Conservation (phyloP, 2,113 vertebrate genomes). For the Condylura cristata region DNA sequence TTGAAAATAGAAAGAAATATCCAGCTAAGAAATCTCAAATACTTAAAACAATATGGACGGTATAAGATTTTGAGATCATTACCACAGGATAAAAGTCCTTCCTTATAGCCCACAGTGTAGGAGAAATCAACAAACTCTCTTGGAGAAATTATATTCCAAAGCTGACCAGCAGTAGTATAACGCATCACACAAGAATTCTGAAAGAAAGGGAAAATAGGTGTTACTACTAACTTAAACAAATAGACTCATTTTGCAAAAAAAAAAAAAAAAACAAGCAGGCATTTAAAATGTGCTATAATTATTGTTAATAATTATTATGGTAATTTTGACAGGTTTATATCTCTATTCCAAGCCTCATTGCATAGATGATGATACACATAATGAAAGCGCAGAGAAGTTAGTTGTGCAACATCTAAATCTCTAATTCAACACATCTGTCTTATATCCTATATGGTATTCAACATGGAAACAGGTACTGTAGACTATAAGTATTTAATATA, state of each 20-base stretch:
- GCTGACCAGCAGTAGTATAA: slow-evolving; percentile 91
- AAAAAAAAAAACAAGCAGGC: neutral
- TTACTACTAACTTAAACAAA: neutral
- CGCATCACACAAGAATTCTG: slow-evolving; percentile 91
- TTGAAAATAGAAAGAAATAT: slow-evolving; percentile 19
- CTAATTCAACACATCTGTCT: neutral
- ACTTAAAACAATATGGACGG: slow-evolving; percentile 24
- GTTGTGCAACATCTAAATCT: neutral
- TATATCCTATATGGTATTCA: neutral
- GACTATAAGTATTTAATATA: neutral
- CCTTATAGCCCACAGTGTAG: slow-evolving; percentile 88
- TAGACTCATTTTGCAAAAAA: too few relatives aligned
- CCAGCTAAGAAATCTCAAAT: slow-evolving; percentile 23
- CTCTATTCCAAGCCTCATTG: neutral
- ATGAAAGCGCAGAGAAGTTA: slow-evolving; percentile 5
- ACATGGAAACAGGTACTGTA: neutral
- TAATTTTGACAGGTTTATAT: neutral
- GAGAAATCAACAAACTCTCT: slow-evolving; percentile 94
- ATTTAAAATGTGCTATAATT: neutral
- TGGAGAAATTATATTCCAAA: slow-evolving; percentile 91
- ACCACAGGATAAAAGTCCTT: slow-evolving; percentile 91
- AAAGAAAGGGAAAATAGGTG: neutral
- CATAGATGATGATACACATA: neutral
- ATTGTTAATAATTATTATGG: neutral
- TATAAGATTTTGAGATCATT: slow-evolving; percentile 63